Evolutionary conservation across 2,888 invertebrate species (phyloP).

Genomic region (Acleris holmiana): DNA sequence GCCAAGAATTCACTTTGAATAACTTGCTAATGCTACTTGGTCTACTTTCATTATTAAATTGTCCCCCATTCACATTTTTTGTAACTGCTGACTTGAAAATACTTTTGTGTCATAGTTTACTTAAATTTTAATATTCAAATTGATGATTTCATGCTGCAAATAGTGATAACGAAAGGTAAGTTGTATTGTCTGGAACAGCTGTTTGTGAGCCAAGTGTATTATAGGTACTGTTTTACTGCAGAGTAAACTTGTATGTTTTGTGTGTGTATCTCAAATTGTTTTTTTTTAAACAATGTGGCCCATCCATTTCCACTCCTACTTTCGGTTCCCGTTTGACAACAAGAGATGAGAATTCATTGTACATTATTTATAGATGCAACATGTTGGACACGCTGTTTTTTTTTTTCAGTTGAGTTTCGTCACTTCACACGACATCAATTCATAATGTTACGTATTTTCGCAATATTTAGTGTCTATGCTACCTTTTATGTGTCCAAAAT

Average conservation of each 20-base stretch:
- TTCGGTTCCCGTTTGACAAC: too few species aligned
- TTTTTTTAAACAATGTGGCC: too few species aligned
- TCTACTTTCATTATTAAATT: constrained; percentile 3
- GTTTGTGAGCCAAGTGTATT: background rate
- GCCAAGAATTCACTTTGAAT: background rate
- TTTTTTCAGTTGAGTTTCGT: too few species aligned
- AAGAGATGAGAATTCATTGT: too few species aligned
- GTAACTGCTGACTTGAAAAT: constrained; percentile 15
- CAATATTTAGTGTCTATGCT: too few species aligned
- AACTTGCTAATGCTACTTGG: background rate
- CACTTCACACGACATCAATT: too few species aligned
- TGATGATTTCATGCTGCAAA: constrained; percentile 38
- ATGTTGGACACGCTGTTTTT: too few species aligned
- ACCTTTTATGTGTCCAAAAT: too few species aligned
- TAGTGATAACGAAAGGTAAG: constrained; percentile 39
- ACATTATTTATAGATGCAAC: too few species aligned
- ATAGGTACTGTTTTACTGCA: too few species aligned
- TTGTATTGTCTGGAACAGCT: constrained; percentile 2
- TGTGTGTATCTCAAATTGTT: background rate
- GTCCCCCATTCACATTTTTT: constrained; percentile 7
- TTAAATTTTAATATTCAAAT: constrained; percentile 15
- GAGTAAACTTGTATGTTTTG: background rate
- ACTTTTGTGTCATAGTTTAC: constrained; percentile 1
- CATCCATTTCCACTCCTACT: too few species aligned
- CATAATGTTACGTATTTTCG: too few species aligned